phyloP scores from a whole-genome alignment of 2,888 invertebrate species.

The Chromoteleia sp. region DNA sequence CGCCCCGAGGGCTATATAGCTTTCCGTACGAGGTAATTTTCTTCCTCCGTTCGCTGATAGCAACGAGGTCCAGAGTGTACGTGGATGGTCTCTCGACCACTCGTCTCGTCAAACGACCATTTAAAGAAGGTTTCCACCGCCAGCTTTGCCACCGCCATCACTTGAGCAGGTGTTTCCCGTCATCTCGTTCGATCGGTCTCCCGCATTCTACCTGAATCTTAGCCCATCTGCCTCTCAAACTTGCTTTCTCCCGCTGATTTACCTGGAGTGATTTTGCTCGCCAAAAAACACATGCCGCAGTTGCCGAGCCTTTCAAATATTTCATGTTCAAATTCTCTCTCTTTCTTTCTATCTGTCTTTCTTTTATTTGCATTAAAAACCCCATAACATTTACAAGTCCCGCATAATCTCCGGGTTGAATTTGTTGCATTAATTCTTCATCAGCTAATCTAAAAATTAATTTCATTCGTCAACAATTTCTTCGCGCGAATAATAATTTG shows the following conservation, averaged over 20 bases:
- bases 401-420: slow-evolving; percentile 94
- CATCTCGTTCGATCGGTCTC: slow-evolving; percentile 70
- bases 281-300: slow-evolving; percentile 56
- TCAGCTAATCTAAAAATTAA: slow-evolving; percentile 87
- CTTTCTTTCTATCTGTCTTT: too few relatives aligned
- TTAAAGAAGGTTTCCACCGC: slow-evolving; percentile 72
- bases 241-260: slow-evolving; percentile 71
- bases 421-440: slow-evolving; percentile 89
- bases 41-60: slow-evolving; percentile 55
- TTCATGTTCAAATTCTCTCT: slow-evolving; percentile 7
- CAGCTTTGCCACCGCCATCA: slow-evolving; percentile 65
- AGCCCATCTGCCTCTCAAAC: slow-evolving; percentile 74
- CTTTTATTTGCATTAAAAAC: slow-evolving; percentile 95
- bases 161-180: slow-evolving; percentile 78
- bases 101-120: slow-evolving; percentile 67
- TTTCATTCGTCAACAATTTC: too few relatives aligned
- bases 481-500: too few relatives aligned
- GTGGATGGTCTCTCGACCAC: slow-evolving; percentile 46
- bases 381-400: slow-evolving; percentile 97
- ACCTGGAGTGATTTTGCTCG: slow-evolving; percentile 63
- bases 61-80: slow-evolving; percentile 48
- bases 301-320: slow-evolving; percentile 32
- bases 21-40: slow-evolving; percentile 66
- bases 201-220: slow-evolving; percentile 73
- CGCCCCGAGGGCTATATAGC: slow-evolving; percentile 43